Evolutionary conservation across 2,113 vertebrate species (phyloP).

Genomic region (Apteryx owenii): DNA sequence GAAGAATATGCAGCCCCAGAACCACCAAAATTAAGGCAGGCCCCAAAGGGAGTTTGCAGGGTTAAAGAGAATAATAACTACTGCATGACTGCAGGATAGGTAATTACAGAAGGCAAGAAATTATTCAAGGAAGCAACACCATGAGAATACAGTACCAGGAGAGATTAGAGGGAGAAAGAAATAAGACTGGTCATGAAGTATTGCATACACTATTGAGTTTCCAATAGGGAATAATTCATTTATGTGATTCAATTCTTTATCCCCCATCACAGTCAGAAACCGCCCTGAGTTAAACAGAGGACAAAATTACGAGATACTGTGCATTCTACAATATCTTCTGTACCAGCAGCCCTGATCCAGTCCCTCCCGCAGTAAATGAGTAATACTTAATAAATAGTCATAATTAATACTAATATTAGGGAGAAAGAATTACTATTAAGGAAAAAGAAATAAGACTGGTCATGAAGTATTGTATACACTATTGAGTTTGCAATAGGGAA

Average conservation of each 20-base stretch:
- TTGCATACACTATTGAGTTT: background rate
- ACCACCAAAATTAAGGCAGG: background rate
- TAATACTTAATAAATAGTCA: constrained; percentile 33
- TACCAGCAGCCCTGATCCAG: background rate
- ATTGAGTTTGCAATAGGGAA: constrained; percentile 38
- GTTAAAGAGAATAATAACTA: constrained; percentile 44
- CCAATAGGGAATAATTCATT: constrained; percentile 55
- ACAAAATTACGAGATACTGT: constrained; percentile 30
- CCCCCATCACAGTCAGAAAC: constrained; percentile 53
- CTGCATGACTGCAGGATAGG: background rate
- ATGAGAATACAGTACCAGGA: constrained; percentile 28
- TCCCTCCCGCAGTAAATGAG: constrained; percentile 35
- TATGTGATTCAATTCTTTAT: background rate
- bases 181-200: background rate
- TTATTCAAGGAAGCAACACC: constrained; percentile 20
- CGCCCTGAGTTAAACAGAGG: constrained; percentile 24
- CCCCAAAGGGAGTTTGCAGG: background rate
- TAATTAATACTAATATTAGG: constrained; percentile 53
- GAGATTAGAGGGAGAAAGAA: constrained; percentile 26
- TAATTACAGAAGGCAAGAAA: constrained; percentile 55
- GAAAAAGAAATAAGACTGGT: background rate
- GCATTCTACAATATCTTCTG: background rate
- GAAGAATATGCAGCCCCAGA: background rate
- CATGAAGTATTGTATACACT: background rate
- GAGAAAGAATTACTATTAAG: background rate